phyloP scores from a whole-genome alignment of 2,797 vertebrate genomes.

The Calcarius lapponicus region DNA sequence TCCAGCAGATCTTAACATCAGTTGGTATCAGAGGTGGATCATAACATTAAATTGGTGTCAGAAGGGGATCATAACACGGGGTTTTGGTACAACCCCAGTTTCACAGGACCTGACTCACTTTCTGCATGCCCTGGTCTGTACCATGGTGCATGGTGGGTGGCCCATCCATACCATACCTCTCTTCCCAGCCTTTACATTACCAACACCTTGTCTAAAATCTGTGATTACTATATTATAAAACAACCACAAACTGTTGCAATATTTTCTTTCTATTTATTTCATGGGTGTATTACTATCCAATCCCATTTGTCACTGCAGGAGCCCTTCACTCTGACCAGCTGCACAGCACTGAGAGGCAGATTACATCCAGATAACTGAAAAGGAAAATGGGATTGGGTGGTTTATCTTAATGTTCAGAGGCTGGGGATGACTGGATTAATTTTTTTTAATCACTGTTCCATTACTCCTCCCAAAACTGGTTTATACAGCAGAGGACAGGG shows the following conservation, averaged over 20 bases:
- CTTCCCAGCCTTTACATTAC: background rate
- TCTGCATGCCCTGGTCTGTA: background rate
- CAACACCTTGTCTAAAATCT: background rate
- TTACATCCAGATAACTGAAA: background rate
- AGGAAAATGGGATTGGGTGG: conserved; percentile 20
- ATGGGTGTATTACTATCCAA: background rate
- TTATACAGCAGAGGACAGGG: background rate
- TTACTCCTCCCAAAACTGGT: background rate
- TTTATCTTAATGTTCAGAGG: background rate
- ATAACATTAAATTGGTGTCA: background rate
- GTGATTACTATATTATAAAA: background rate
- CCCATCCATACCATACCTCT: background rate
- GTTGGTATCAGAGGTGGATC: background rate
- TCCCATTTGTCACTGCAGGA: background rate
- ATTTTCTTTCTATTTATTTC: background rate
- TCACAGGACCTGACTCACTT: background rate
- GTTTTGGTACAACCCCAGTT: background rate
- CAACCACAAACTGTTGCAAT: background rate
- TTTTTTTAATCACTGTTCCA: background rate
- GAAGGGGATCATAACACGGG: fast-evolving
- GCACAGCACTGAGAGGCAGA: background rate
- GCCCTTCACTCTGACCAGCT: background rate
- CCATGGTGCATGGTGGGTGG: fast-evolving
- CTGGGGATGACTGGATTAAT: background rate
- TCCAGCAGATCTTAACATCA: background rate